Evolutionary conservation across 2,113 vertebrate genomes (phyloP).

Genomic region (Brachionichthys hirsutus): DNA sequence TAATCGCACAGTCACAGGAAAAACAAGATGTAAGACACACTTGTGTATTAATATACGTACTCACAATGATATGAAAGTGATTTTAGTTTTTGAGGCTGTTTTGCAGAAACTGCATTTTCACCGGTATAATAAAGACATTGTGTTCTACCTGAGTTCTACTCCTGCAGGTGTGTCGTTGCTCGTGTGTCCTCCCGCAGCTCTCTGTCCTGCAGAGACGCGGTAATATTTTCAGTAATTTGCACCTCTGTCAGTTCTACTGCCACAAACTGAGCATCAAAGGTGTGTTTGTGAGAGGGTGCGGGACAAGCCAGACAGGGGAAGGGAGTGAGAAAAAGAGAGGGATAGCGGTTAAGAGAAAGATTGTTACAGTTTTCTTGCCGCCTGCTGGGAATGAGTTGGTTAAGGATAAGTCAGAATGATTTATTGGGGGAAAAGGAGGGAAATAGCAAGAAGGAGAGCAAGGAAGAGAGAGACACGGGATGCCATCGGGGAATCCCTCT

Average conservation of each 20-base stretch:
- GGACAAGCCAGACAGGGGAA: conserved; percentile 43
- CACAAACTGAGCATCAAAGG: conserved; percentile 26
- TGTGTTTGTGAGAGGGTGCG: conserved; percentile 14
- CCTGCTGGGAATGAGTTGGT: conserved; percentile 84
- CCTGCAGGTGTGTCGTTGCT: no score
- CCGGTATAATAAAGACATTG: no score
- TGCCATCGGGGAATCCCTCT: conserved; percentile 78
- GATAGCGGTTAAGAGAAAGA: conserved; percentile 59
- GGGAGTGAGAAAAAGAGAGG: conserved; percentile 40
- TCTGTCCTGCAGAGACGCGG: conserved; percentile 24
- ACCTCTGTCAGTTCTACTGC: conserved; percentile 36
- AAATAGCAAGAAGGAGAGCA: conserved; percentile 69
- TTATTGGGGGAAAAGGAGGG: conserved; percentile 79
- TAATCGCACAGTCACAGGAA: neutral
- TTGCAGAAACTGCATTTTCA: no score
- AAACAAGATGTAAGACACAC: neutral
- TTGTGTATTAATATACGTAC: neutral
- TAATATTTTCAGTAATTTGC: conserved; percentile 40
- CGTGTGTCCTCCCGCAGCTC: no score
- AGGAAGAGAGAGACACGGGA: conserved; percentile 72
- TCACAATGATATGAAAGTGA: neutral
- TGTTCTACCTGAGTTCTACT: no score
- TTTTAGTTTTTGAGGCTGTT: neutral
- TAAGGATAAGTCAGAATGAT: conserved; percentile 83
- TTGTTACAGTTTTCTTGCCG: conserved; percentile 77